Conservation (phyloP, 2,797 vertebrate species). For the Cyclopterus lumpus region DNA sequence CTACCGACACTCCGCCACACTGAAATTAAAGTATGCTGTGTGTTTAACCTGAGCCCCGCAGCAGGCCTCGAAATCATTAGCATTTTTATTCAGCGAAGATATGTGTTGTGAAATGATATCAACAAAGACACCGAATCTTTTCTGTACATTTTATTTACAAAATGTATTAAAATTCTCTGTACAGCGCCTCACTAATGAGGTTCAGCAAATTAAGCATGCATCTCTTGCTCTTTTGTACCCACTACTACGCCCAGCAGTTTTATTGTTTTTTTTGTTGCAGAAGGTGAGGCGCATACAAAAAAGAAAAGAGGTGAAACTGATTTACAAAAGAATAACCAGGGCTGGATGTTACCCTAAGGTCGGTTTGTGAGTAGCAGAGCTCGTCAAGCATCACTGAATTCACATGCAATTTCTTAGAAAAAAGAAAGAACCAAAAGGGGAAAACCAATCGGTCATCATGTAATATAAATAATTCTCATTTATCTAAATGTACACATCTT, state of each 20-base stretch:
- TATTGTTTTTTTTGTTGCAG: conserved; percentile 75
- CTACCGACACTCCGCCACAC: conserved; percentile 8
- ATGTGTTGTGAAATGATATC: conserved; percentile 28
- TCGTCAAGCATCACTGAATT: conserved; percentile 90
- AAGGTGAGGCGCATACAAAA: conserved; percentile 86
- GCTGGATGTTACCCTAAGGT: conserved; percentile 80
- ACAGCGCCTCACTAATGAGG: conserved; percentile 95
- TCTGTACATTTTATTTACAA: conserved; percentile 99
- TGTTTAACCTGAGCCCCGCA: conserved; percentile 32
- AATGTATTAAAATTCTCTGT: conserved; percentile 99
- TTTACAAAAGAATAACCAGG: conserved; percentile 74
- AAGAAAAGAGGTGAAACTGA: conserved; percentile 38
- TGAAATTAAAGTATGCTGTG: conserved; percentile 12
- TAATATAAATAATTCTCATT: conserved; percentile 89
- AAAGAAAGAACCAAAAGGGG: conserved; percentile 69
- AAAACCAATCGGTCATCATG: conserved; percentile 81
- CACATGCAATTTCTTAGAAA: conserved; percentile 81
- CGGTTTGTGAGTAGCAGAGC: conserved; percentile 89
- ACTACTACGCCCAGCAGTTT: conserved; percentile 89
- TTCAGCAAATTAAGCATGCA: conserved; percentile 96
- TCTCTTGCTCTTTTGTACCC: conserved; percentile 88
- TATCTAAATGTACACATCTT: conserved; percentile 91
- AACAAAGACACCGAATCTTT: conserved; percentile 68
- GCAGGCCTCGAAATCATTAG: neutral
- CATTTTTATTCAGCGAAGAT: neutral